These are phyloP conservation scores for Fregata magnificens DNA, from an alignment of 2,113 vertebrate genomes.

Conservation along the genomic window DNA sequence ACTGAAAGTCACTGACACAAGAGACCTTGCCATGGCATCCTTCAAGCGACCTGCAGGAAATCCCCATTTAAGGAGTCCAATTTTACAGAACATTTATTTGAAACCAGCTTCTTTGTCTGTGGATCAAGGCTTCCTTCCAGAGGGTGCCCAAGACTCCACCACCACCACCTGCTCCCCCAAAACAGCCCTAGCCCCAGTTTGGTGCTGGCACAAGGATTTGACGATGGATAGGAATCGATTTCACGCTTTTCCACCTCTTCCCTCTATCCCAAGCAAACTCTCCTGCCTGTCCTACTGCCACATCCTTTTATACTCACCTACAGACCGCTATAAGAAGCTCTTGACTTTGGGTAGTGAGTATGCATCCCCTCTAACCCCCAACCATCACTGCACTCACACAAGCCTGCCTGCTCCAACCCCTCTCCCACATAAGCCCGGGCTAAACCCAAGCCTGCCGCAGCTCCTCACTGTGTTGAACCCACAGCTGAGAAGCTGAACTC, in stretches of 20 bases:
- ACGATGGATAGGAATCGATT: fast-evolving
- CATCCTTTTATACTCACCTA: not conserved
- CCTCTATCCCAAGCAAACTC: not conserved
- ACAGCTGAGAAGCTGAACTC: not conserved
- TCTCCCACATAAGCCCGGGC: not conserved
- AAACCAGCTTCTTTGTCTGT: not conserved
- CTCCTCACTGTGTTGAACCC: fast-evolving
- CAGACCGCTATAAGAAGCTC: not conserved
- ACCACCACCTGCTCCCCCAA: fast-evolving
- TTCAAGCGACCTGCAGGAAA: not conserved
- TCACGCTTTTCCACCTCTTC: not conserved
- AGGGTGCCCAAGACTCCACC: not conserved
- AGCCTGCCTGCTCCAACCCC: not conserved
- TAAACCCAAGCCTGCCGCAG: not conserved
- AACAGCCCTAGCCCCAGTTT: not conserved
- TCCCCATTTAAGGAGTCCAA: not conserved
- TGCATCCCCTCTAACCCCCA: not conserved
- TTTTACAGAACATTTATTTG: not conserved
- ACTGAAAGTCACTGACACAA: not conserved
- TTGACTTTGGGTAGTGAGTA: not conserved
- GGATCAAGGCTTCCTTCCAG: not conserved
- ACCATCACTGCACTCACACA: fast-evolving
- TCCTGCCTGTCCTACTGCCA: not conserved
- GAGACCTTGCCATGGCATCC: too few relatives aligned
- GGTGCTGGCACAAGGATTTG: not conserved